Conservation (phyloP, 2,113 vertebrate species). For the Circaetus cinerascens region DNA sequence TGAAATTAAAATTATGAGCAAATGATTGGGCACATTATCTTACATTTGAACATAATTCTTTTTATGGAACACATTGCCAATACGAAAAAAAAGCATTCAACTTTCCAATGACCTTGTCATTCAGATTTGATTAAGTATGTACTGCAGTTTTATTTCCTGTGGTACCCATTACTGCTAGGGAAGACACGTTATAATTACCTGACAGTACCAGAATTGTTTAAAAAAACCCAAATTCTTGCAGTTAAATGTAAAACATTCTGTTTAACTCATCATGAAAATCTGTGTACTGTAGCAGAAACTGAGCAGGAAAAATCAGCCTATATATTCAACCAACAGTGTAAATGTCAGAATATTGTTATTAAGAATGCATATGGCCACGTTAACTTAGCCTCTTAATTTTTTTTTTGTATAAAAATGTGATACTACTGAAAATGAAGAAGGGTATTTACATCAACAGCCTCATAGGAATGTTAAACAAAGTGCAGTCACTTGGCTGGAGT, state of each 20-base stretch:
- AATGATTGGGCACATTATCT: slow-evolving; percentile 18
- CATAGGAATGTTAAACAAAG: neutral
- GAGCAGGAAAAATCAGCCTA: neutral
- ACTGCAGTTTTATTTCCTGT: slow-evolving; percentile 56
- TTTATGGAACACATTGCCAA: neutral
- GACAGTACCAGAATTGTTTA: neutral
- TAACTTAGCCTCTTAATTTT: neutral
- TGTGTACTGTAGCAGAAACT: neutral
- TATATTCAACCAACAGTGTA: neutral
- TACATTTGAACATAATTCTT: slow-evolving; percentile 15
- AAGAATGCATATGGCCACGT: neutral
- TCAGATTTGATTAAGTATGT: slow-evolving; percentile 62
- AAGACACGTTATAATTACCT: slow-evolving; percentile 63
- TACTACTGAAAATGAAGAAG: neutral
- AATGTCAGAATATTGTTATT: neutral
- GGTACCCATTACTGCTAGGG: slow-evolving; percentile 40
- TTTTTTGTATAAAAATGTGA: neutral
- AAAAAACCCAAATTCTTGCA: neutral
- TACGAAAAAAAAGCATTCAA: slow-evolving; percentile 43
- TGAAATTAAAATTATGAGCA: slow-evolving; percentile 48
- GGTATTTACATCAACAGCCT: neutral
- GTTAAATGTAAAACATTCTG: slow-evolving; percentile 10
- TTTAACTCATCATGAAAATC: neutral
- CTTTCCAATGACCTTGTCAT: slow-evolving; percentile 69
- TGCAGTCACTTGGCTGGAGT: neutral